Percentiles rank a stretch among this genome's conserved stretches.
Evolutionary conservation across 2,113 vertebrate genomes (phyloP).

Genomic region (Scomber scombrus): DNA sequence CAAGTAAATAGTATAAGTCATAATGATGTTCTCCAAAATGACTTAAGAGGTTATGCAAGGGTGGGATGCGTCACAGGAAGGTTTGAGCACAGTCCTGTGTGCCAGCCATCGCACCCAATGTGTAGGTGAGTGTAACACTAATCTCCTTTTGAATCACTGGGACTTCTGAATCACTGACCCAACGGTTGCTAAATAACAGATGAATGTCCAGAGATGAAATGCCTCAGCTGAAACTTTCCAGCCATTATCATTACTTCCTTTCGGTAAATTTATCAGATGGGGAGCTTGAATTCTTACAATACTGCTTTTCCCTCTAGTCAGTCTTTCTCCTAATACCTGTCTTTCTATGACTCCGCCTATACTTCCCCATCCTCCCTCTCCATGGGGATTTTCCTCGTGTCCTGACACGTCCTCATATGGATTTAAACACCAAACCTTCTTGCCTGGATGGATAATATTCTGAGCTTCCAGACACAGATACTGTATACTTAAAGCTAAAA

Average conservation of each 20-base stretch:
- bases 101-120: slow-evolving; percentile 35
- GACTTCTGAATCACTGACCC: slow-evolving; percentile 54
- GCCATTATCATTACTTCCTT: not conserved
- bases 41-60: slow-evolving; percentile 46
- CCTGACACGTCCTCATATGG: slow-evolving; percentile 60
- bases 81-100: slow-evolving; percentile 31
- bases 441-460: slow-evolving; percentile 11
- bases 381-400: slow-evolving; percentile 61
- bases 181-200: slow-evolving; percentile 44
- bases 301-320: not conserved
- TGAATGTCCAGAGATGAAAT: not conserved
- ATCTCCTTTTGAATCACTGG: slow-evolving; percentile 43
- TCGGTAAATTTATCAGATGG: not conserved
- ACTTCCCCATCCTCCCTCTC: not conserved
- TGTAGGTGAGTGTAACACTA: slow-evolving; percentile 56
- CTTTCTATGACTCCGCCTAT: not conserved
- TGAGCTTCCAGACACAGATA: slow-evolving; percentile 12
- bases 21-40: slow-evolving; percentile 22
- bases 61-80: slow-evolving; percentile 57
- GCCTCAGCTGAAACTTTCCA: not conserved
- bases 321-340: not conserved
- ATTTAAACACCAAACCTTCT: slow-evolving; percentile 58
- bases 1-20: not conserved
- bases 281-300: not conserved
- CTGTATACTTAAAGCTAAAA: slow-evolving; percentile 10